Evolutionary conservation across 2,797 vertebrate genomes (phyloP).

Genomic region (Chelonia mydas): DNA sequence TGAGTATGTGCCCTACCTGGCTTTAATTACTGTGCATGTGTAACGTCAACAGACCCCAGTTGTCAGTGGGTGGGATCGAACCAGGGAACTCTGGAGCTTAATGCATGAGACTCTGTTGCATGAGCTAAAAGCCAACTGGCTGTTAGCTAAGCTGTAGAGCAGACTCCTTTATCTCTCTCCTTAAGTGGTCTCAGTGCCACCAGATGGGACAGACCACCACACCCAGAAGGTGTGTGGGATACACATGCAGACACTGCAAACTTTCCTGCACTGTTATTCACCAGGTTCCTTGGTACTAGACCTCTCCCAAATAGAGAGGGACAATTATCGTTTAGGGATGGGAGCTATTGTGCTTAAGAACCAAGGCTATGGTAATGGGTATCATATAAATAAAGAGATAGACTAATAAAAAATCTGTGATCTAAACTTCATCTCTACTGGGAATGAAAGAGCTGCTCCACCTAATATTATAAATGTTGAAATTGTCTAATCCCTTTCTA

Average conservation of each 20-base stretch:
- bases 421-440: background rate
- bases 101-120: too few species aligned
- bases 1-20: rapidly evolving
- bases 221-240: too few species aligned
- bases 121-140: too few species aligned
- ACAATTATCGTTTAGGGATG: background rate
- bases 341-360: background rate
- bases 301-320: background rate
- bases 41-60: too few species aligned
- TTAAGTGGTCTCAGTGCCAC: too few species aligned
- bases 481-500: background rate
- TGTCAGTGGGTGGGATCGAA: too few species aligned
- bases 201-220: too few species aligned
- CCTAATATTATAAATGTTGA: background rate
- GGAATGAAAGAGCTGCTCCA: background rate
- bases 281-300: background rate
- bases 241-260: background rate
- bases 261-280: background rate
- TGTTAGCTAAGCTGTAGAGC: too few species aligned
- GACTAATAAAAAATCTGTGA: background rate
- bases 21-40: background rate
- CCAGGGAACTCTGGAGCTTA: too few species aligned
- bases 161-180: too few species aligned
- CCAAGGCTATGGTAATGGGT: background rate
- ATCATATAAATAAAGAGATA: background rate